Evolutionary conservation across 2,888 invertebrate genomes (phyloP), one percentile per base, ranked within the genome.

Genomic region (Hydroisotoma schaefferi): DNA sequence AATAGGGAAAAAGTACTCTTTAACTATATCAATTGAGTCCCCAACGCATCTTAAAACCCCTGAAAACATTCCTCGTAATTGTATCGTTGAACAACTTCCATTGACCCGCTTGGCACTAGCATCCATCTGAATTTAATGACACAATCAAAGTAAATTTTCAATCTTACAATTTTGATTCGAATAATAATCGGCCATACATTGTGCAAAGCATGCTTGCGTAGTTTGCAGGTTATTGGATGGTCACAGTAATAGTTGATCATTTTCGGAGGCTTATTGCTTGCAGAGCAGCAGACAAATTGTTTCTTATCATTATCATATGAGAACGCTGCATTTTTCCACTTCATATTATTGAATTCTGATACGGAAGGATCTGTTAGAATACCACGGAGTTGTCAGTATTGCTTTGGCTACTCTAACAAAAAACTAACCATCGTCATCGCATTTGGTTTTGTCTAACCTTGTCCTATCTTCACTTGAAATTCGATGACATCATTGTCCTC

Each of bases 1-100:
- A 47, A 69, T 61, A 1, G 69, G 66, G 33, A 61, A 69, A 29
- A 69, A 63, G 44, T 57, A 69, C 38, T 66, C 67, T 22, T 63
- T 55, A 8, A 67, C 63, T 18, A 63, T 57, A 37, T 69, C 69
- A 43, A 69, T 63, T 1, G 63, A 61, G 27, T 59, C 61, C 1
- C 69, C 69, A 0, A 56, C 54, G 44, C 69, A 69, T 2, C 69
- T 53, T 26, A 69, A 55, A 15, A 67, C 56, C 8, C 69, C 69
- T 3, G 67, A 51, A n/a, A 48, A 33, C 15, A 38, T 23, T 10
- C 22, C 20, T 26, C 22, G 40, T 6, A 65, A 18, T 6, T 27
- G n/a, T 5, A 61, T 23, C 3, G 38, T 63, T 23, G 65, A 48
- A 33, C 65, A 68, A 37, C 51, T 57, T 3, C 53, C 56, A 23